Percentiles rank a stretch among this genome's conserved stretches.
phyloP scores from a whole-genome alignment of 1,140 invertebrate species.

The Platorchestia sp. region DNA sequence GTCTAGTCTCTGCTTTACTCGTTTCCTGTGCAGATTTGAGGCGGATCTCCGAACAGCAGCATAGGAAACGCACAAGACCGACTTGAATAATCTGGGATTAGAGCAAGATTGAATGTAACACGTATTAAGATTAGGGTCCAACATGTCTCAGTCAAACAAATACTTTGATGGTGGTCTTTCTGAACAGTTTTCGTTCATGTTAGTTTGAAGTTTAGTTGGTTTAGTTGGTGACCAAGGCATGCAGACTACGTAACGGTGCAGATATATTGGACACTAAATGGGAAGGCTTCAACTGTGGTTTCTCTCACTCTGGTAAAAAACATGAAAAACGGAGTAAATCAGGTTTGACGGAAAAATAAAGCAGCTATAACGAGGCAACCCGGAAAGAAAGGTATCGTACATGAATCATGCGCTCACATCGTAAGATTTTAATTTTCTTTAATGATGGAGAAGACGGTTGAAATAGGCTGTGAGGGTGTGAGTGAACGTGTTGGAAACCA shows the following conservation, averaged over 20 bases:
- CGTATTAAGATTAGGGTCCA: not conserved
- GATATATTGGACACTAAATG: not conserved
- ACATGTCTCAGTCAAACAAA: not conserved
- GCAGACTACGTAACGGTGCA: not conserved
- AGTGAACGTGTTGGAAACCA: not conserved
- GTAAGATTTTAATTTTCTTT: not conserved
- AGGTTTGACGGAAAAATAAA: not conserved
- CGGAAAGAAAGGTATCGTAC: not conserved
- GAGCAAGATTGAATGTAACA: not conserved
- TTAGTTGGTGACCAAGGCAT: not conserved
- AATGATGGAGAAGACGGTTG: not conserved
- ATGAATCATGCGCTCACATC: too few relatives aligned
- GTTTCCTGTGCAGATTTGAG: not conserved
- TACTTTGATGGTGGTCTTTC: not conserved
- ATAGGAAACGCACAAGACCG: not conserved
- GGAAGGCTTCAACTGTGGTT: not conserved
- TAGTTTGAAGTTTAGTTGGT: not conserved
- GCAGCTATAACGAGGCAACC: not conserved
- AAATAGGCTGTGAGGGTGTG: not conserved
- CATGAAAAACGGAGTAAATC: not conserved
- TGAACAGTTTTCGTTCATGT: not conserved
- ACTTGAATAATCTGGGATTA: not conserved
- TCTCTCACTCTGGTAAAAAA: not conserved
- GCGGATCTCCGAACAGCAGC: not conserved
- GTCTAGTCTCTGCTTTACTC: conserved; percentile 12